A percentile compares a stretch with the other conserved stretches of the same genome.
Conservation (phyloP, 2,113 vertebrate species). For the Oceanites oceanicus region DNA sequence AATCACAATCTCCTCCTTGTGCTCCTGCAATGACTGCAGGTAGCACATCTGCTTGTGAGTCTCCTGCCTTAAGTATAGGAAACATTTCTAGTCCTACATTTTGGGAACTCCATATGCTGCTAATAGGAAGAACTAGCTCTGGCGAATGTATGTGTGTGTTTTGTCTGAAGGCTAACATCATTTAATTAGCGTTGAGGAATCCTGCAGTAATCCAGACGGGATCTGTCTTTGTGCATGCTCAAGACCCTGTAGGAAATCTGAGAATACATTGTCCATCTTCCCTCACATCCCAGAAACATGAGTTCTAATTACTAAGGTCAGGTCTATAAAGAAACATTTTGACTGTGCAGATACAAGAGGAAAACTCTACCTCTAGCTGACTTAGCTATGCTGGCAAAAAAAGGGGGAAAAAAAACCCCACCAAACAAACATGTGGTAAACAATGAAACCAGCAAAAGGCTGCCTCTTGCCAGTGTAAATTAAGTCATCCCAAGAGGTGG, state of each 20-base stretch:
- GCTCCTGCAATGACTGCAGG: background rate
- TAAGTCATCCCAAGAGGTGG: conserved; percentile 32
- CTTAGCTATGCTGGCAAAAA: background rate
- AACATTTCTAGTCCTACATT: background rate
- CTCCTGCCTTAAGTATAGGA: background rate
- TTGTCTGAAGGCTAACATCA: background rate
- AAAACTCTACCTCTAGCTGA: background rate
- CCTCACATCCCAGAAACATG: background rate
- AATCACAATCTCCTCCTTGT: background rate
- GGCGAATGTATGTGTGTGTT: background rate
- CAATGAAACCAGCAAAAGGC: background rate
- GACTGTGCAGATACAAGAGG: background rate
- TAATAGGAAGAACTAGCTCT: background rate
- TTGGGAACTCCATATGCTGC: background rate
- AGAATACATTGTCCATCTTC: background rate
- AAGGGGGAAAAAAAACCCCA: fast-evolving
- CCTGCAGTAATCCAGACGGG: background rate
- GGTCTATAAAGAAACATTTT: background rate
- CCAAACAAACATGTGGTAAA: background rate
- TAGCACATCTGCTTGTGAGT: background rate
- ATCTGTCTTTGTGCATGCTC: background rate
- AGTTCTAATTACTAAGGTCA: background rate
- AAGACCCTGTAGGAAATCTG: background rate
- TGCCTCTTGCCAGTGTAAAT: conserved; percentile 56
- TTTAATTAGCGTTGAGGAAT: background rate